These are phyloP conservation scores for Ceratina calcarata DNA, from an alignment of 1,140 invertebrate genomes.

Conservation along the genomic window DNA sequence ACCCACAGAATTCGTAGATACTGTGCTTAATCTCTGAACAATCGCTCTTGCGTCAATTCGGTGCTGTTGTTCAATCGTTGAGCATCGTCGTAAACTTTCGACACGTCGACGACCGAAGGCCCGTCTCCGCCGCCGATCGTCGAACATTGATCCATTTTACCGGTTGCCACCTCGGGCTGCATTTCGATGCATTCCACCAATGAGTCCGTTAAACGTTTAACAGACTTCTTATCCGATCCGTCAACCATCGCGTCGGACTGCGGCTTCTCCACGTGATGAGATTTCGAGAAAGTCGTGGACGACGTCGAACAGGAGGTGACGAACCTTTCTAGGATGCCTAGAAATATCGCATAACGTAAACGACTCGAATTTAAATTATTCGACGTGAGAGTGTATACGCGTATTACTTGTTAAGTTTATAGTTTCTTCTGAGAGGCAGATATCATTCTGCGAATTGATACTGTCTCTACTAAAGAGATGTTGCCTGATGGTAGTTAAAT, in stretches of 20 bases:
- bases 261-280: neutral
- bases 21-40: slow-evolving; percentile 9
- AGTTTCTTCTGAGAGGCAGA: slow-evolving; percentile 68
- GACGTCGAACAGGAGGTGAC: slow-evolving; percentile 58
- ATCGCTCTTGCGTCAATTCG: slow-evolving; percentile 15
- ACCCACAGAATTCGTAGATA: neutral
- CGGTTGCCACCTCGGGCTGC: neutral
- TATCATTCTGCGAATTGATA: slow-evolving; percentile 64
- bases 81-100: slow-evolving; percentile 56
- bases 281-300: slow-evolving; percentile 20
- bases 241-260: neutral
- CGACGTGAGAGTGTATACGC: neutral
- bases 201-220: neutral
- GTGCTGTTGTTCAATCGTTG: slow-evolving; percentile 54
- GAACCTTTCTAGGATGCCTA: slow-evolving; percentile 64
- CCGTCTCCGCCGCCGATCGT: slow-evolving; percentile 67
- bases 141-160: slow-evolving; percentile 50
- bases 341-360: slow-evolving; percentile 13
- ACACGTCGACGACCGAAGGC: slow-evolving; percentile 55
- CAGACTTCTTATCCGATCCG: slow-evolving; percentile 13
- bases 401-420: slow-evolving; percentile 74
- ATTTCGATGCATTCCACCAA: slow-evolving; percentile 16
- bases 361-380: neutral
- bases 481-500: slow-evolving; percentile 73
- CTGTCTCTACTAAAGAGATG: slow-evolving; percentile 78